phyloP scores from a whole-genome alignment of 2,888 invertebrate genomes.

The Phengaris arion region DNA sequence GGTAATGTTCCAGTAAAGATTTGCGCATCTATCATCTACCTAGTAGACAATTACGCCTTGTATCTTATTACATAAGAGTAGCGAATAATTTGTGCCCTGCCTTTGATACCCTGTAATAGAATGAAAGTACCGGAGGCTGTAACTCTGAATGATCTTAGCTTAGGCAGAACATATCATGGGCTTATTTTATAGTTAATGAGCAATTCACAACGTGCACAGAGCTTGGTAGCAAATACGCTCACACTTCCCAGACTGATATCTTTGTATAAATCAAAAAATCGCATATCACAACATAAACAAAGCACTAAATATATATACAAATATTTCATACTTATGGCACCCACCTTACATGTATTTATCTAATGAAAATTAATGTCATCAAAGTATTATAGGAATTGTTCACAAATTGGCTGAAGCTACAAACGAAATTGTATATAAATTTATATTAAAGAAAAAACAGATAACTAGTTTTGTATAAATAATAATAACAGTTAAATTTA shows the following conservation, averaged over 20 bases:
- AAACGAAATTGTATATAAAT: conserved; percentile 10
- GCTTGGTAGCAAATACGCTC: conserved; percentile 76
- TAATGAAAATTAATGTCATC: conserved; percentile 32
- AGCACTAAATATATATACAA: conserved; percentile 62
- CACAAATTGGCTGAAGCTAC: not conserved
- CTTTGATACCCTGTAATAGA: conserved; percentile 24
- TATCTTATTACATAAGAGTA: conserved; percentile 25
- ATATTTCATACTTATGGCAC: conserved; percentile 61
- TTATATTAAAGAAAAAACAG: not conserved
- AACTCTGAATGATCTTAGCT: conserved; percentile 33
- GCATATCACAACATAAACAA: conserved; percentile 64
- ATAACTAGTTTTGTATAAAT: not conserved
- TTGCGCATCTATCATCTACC: conserved; percentile 27
- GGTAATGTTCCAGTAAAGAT: conserved; percentile 28
- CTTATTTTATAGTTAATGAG: conserved; percentile 65
- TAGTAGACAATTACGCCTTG: conserved; percentile 25
- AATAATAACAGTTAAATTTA: conserved; percentile 3
- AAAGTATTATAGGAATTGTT: conserved; percentile 26
- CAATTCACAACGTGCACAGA: conserved; percentile 71
- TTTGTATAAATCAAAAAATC: conserved; percentile 63
- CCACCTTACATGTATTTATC: conserved; percentile 60
- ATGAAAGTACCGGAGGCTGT: conserved; percentile 26
- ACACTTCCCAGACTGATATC: conserved; percentile 73
- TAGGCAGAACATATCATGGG: conserved; percentile 57
- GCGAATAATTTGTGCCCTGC: conserved; percentile 22